phyloP scores from a whole-genome alignment of 2,797 vertebrate genomes.

The Poecilia velifera region DNA sequence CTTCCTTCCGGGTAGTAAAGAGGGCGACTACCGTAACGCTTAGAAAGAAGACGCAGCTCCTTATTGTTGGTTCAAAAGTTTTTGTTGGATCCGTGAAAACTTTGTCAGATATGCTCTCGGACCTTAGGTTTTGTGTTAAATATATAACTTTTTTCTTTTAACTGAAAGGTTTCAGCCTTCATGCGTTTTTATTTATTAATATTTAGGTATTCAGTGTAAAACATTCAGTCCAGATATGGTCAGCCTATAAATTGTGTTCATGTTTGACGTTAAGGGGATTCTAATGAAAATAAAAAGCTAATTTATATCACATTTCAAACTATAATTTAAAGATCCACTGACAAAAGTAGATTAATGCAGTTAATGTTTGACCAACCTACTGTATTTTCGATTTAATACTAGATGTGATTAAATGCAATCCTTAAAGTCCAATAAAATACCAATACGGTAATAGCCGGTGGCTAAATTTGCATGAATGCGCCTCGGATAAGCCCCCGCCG shows the following conservation, averaged over 20 bases:
- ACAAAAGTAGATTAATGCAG: neutral
- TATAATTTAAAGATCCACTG: neutral
- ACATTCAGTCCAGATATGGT: neutral
- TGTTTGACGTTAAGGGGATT: neutral
- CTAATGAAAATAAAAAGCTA: neutral
- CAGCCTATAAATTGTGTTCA: neutral
- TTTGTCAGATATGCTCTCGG: neutral
- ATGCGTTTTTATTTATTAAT: neutral
- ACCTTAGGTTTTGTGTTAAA: neutral
- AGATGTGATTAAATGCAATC: neutral
- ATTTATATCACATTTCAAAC: neutral
- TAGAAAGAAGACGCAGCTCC: slow-evolving; percentile 1
- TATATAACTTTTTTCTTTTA: neutral
- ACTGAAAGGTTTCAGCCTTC: neutral
- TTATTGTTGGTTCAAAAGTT: neutral
- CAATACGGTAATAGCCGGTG: neutral
- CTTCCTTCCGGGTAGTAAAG: slow-evolving; percentile 61
- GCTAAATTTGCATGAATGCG: no score
- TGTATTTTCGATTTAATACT: neutral
- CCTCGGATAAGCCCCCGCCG: no score
- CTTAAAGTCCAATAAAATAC: neutral
- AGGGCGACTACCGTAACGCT: slow-evolving; percentile 69
- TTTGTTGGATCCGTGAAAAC: neutral
- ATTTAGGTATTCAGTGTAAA: neutral
- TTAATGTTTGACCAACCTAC: neutral